phyloP scores from a whole-genome alignment of 1,140 invertebrate genomes.

The Bombus cullumanus region DNA sequence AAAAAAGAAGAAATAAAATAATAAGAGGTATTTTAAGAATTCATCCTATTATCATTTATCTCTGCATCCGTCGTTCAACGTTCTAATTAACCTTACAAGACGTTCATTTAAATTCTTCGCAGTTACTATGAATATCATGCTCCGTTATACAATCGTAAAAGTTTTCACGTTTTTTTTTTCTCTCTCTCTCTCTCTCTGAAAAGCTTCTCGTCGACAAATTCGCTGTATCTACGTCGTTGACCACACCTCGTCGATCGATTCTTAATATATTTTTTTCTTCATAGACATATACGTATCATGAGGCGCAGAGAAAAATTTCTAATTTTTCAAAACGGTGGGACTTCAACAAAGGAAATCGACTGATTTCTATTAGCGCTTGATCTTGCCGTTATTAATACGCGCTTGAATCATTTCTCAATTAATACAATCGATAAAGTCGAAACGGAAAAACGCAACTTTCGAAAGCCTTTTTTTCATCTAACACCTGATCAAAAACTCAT shows the following conservation, averaged over 20 bases:
- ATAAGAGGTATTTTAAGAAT: neutral
- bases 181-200: too few relatives aligned
- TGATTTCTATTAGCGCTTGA: too few relatives aligned
- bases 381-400: too few relatives aligned
- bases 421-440: neutral
- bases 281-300: too few relatives aligned
- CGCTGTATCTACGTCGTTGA: neutral
- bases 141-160: neutral
- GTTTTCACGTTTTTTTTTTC: neutral
- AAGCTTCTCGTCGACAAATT: neutral
- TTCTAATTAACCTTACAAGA: neutral
- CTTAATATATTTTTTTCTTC: too few relatives aligned
- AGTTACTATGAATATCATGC: too few relatives aligned
- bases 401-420: too few relatives aligned
- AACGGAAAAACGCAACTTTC: neutral
- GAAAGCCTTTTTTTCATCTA: neutral
- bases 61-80: neutral
- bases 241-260: too few relatives aligned
- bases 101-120: neutral
- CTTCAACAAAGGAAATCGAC: too few relatives aligned
- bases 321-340: too few relatives aligned
- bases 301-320: too few relatives aligned
- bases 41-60: slow-evolving; percentile 2
- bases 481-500: neutral
- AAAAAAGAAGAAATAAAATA: slow-evolving; percentile 2